Evolutionary conservation across 2,888 invertebrate genomes (phyloP), one percentile per base, ranked within the genome.

Genomic region (Andrena flavipes): DNA sequence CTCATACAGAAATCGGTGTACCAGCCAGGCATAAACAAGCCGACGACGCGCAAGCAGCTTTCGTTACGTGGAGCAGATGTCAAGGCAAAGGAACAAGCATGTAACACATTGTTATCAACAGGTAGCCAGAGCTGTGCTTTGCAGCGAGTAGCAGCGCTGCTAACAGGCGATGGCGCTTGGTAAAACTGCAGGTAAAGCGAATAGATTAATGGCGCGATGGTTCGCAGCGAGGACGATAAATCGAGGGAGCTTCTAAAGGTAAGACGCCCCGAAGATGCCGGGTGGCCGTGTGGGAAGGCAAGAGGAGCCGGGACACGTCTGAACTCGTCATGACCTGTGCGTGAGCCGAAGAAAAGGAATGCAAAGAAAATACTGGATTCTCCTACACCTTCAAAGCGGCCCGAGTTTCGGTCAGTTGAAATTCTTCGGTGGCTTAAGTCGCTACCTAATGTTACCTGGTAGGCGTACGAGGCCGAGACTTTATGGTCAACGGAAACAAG

Each of bases 311-410:
- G 70, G 75, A 72, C 84, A 80, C 63, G 72, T 76, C 60, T 69
- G 70, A 79, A 78, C 86, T 84, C 67, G 79, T 80, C 80, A 71
- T 80, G 82, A 83, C 81, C 82, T 71, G 80, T 80, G 74, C 76
- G 85, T 81, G 87, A 89, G 87, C 65, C 56, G 76, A 82, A 79
- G 84, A 84, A 85, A 88, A 88, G 87, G 81, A 85, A 84, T 64
- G 78, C 74, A 71, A 88, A 83, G 88, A 84, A 83, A 88, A 86
- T 75, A 76, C 72, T 78, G 63, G 63, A 73, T 75, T 82, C 84
- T 76, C 83, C 79, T 80, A 82, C 84, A 76, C 85, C 62, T 68
- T 68, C 74, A 56, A 62, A 72, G 67, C 71, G 65, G 68, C 2
- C 72, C 64, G 64, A 70, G 75, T 75, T 76, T 80, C 72, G 79